These are phyloP conservation scores for Condylostylus longicornis DNA, from an alignment of 1,140 invertebrate species.

Conservation along the genomic window DNA sequence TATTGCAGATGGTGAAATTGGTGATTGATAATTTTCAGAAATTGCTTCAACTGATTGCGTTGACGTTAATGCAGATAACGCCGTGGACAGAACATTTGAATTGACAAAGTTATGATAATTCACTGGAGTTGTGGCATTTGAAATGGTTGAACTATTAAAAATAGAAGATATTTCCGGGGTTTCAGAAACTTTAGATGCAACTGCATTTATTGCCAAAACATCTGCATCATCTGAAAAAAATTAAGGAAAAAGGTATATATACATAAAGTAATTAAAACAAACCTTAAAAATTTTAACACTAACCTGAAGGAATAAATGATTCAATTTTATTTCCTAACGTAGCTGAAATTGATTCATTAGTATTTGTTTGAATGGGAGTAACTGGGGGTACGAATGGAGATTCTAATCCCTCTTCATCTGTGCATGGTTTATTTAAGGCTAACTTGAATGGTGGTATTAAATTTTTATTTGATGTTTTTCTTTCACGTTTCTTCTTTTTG, in stretches of 20 bases:
- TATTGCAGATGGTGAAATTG: background rate
- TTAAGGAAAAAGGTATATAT: no score
- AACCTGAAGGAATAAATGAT: no score
- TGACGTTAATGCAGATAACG: background rate
- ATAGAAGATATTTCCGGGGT: no score
- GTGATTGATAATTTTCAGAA: background rate
- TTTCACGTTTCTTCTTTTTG: constrained; percentile 43
- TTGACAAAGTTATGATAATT: background rate
- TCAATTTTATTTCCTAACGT: no score
- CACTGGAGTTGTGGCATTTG: background rate
- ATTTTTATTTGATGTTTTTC: constrained; percentile 34
- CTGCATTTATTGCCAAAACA: no score
- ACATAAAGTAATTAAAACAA: no score
- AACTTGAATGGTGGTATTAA: constrained; percentile 6
- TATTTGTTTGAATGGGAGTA: constrained; percentile 2
- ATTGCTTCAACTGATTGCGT: background rate
- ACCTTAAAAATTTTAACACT: no score
- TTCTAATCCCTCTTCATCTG: background rate
- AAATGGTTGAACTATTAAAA: background rate
- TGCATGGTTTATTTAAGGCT: constrained; percentile 1
- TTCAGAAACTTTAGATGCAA: no score
- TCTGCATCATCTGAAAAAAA: no score
- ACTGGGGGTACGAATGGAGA: no score
- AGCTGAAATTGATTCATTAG: no score
- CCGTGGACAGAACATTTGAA: background rate